Conservation (phyloP, 2,888 invertebrate genomes). For the Xylocampa areola region DNA sequence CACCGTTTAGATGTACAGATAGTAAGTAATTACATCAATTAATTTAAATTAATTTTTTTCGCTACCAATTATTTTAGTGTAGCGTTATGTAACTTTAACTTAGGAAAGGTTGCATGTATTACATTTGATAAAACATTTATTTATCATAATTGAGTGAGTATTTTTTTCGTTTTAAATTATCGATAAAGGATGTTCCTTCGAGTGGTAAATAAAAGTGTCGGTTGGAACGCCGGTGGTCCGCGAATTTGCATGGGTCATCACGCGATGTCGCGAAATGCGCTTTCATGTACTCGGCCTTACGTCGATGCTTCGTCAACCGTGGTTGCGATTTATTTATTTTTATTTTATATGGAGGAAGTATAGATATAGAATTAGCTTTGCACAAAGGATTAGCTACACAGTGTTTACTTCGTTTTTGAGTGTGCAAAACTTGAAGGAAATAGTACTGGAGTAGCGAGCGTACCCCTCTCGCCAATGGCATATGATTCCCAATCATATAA, state of each 20-base stretch:
- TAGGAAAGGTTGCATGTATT: constrained; percentile 30
- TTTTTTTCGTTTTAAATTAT: constrained; percentile 32
- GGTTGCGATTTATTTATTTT: constrained; percentile 51
- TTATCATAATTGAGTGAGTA: constrained; percentile 28
- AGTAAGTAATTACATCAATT: constrained; percentile 43
- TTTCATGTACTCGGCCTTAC: constrained; percentile 51
- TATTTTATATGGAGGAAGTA: constrained; percentile 50
- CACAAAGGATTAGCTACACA: constrained; percentile 37
- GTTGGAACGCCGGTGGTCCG: constrained; percentile 64
- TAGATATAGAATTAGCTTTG: constrained; percentile 40
- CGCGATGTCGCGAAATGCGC: constrained; percentile 60
- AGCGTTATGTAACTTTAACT: constrained; percentile 1
- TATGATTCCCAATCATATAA: too few species aligned
- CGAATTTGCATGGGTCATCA: constrained; percentile 66
- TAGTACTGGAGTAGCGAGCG: too few species aligned
- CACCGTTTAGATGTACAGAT: constrained; percentile 38
- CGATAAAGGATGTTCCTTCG: constrained; percentile 34
- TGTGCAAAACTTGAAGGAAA: too few species aligned
- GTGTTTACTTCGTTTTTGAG: constrained; percentile 42
- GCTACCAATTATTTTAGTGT: constrained; percentile 23
- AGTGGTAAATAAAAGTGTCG: constrained; percentile 51
- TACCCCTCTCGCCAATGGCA: too few species aligned
- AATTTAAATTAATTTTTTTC: constrained; percentile 14
- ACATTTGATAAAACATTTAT: constrained; percentile 32
- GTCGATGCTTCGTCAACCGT: constrained; percentile 51